phyloP scores from a whole-genome alignment of 1,140 invertebrate species.

The Camponotus floridanus region DNA sequence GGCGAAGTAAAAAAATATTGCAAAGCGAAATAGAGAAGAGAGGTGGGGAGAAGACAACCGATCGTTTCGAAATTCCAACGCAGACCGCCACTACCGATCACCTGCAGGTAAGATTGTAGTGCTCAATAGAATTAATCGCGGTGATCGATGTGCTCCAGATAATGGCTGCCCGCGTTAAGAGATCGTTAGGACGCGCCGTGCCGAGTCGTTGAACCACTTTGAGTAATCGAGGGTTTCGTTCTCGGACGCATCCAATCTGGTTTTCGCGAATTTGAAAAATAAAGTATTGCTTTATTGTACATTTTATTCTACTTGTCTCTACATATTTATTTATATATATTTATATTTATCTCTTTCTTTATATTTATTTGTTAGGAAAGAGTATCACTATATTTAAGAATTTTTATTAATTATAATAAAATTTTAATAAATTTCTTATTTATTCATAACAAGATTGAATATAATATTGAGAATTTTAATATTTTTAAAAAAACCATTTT shows the following conservation, averaged over 20 bases:
- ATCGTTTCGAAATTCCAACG: constrained; percentile 66
- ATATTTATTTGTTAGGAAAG: neutral
- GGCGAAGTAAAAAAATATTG: constrained; percentile 54
- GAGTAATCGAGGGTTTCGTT: constrained; percentile 38
- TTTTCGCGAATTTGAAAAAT: constrained; percentile 2
- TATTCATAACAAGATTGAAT: neutral
- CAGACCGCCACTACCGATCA: constrained; percentile 12
- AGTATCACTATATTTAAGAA: no score
- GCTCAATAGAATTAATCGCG: constrained; percentile 56
- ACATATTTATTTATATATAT: no score
- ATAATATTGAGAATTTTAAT: neutral
- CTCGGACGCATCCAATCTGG: constrained; percentile 68
- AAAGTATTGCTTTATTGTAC: neutral
- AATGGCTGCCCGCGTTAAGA: constrained; percentile 41
- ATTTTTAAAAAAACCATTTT: neutral
- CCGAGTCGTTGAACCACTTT: constrained; percentile 45
- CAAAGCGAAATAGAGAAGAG: constrained; percentile 13
- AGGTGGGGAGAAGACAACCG: constrained; percentile 8
- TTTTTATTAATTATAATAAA: no score
- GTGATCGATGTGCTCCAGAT: constrained; percentile 55
- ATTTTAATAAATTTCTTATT: neutral
- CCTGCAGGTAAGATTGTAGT: constrained; percentile 42
- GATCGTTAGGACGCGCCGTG: constrained; percentile 38
- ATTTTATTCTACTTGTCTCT: neutral
- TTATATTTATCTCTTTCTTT: neutral